Evolutionary conservation across 92 coral and sea anemone species (phyloP).

Genomic region (Palythoa caribaeorum): DNA sequence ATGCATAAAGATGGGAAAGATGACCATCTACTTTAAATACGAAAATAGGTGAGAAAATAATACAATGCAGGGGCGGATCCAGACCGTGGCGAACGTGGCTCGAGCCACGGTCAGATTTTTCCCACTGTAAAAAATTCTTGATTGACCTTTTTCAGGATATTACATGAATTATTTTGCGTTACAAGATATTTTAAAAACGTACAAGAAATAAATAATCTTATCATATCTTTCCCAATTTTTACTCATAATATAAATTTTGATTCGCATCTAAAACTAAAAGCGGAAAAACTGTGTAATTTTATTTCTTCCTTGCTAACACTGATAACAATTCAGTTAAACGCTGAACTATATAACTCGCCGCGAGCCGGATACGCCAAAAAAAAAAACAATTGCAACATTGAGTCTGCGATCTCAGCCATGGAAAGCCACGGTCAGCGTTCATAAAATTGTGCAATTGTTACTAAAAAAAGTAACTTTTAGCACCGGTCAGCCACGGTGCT

Average conservation of each 20-base stretch:
- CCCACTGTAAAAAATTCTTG: too few species aligned
- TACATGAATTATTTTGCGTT: neutral
- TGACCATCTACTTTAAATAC: too few species aligned
- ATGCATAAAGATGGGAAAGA: too few species aligned
- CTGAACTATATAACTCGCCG: neutral
- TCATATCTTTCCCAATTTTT: neutral
- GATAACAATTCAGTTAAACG: neutral
- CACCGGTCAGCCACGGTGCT: neutral
- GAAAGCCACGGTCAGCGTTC: neutral
- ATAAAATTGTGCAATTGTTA: neutral
- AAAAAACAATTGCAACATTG: neutral
- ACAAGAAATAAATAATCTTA: neutral
- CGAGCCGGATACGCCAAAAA: neutral
- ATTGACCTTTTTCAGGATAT: neutral
- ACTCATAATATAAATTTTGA: neutral
- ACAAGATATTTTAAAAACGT: too few species aligned
- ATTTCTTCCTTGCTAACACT: neutral
- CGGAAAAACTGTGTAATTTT: neutral
- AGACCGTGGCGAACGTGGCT: too few species aligned
- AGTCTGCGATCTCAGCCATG: neutral
- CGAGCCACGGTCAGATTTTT: too few species aligned
- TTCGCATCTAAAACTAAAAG: neutral
- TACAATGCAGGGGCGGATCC: too few species aligned
- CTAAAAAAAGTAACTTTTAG: neutral
- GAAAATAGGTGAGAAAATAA: too few species aligned